phyloP scores from a whole-genome alignment of 1,140 invertebrate species.

The Drosophila kohkoa region DNA sequence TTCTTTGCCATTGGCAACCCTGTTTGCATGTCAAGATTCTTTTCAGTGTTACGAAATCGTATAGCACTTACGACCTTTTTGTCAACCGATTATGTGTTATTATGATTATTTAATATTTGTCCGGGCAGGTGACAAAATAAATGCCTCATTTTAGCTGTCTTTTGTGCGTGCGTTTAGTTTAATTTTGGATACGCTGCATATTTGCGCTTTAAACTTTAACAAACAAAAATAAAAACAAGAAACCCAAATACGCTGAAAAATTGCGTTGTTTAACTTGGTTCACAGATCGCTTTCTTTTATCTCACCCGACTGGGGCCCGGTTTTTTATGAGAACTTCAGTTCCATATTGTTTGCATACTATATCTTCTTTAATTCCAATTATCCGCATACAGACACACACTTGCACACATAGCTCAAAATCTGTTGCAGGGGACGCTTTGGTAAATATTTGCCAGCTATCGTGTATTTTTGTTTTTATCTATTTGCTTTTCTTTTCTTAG shows the following conservation, averaged over 20 bases:
- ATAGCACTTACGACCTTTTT: constrained; percentile 52
- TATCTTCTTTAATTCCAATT: constrained; percentile 82
- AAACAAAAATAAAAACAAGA: constrained; percentile 66
- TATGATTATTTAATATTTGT: constrained; percentile 63
- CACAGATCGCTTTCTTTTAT: constrained; percentile 77
- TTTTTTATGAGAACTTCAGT: constrained; percentile 45
- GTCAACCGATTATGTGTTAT: constrained; percentile 60
- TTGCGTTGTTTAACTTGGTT: constrained; percentile 62
- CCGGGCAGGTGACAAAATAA: constrained; percentile 76
- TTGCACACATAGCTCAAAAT: background rate
- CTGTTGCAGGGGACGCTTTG: constrained; percentile 20
- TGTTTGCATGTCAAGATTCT: constrained; percentile 17
- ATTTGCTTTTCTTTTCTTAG: constrained; percentile 29
- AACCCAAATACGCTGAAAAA: constrained; percentile 32
- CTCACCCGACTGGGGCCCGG: constrained; percentile 39
- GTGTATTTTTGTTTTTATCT: constrained; percentile 6
- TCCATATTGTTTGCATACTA: constrained; percentile 57
- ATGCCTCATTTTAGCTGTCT: constrained; percentile 60
- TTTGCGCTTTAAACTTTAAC: constrained; percentile 68
- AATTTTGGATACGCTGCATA: constrained; percentile 60
- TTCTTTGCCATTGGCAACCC: constrained; percentile 13
- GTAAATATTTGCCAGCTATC: constrained; percentile 51
- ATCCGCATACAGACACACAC: constrained; percentile 43
- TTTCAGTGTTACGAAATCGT: constrained; percentile 52
- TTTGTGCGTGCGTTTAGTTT: constrained; percentile 58